These are phyloP conservation scores for Ataeniobius toweri DNA, from an alignment of 2,797 vertebrate genomes.

Conservation along the genomic window DNA sequence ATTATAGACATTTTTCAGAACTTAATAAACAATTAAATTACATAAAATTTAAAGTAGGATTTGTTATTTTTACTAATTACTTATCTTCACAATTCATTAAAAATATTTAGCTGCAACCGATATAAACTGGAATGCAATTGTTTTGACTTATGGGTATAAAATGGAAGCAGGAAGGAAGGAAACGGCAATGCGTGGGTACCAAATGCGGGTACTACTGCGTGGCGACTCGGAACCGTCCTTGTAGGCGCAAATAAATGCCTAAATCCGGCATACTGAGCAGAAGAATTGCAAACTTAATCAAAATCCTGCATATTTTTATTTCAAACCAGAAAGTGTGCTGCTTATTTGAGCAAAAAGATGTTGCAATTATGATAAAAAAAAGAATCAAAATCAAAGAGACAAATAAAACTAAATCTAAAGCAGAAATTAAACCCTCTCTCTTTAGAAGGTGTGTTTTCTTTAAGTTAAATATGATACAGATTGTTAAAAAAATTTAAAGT, in stretches of 20 bases:
- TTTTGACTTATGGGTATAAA: too few species aligned
- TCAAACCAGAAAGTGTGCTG: too few species aligned
- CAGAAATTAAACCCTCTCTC: background rate
- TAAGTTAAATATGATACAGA: background rate
- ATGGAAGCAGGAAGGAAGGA: too few species aligned
- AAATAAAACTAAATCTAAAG: too few species aligned
- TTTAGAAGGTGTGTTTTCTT: background rate
- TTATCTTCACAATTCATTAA: too few species aligned
- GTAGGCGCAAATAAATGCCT: too few species aligned
- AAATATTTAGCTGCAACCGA: background rate
- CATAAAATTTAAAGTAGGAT: background rate
- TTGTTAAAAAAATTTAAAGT: background rate
- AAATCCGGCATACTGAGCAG: too few species aligned
- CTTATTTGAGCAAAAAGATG: background rate
- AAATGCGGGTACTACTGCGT: too few species aligned
- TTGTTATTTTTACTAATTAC: background rate
- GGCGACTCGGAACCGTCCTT: too few species aligned
- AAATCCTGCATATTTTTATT: too few species aligned
- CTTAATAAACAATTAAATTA: background rate
- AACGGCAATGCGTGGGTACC: too few species aligned
- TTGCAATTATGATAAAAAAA: background rate
- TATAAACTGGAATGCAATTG: background rate
- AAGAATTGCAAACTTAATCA: too few species aligned
- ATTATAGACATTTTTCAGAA: background rate
- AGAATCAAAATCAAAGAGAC: background rate